phyloP scores from a whole-genome alignment of 1,140 invertebrate genomes.

The Aethina tumida region DNA sequence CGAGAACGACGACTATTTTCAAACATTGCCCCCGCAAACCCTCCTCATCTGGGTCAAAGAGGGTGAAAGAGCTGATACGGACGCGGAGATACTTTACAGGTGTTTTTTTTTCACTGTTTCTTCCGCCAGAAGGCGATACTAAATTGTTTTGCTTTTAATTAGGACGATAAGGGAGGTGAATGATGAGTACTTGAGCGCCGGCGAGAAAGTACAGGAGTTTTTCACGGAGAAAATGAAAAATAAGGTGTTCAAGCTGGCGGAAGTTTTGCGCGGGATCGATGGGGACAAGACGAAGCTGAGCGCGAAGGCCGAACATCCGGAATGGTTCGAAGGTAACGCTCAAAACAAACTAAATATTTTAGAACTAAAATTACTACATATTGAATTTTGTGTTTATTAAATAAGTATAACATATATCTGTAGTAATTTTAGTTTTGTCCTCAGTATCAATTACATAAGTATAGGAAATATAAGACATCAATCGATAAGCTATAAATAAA shows the following conservation, averaged over 20 bases:
- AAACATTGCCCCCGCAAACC: slow-evolving; percentile 59
- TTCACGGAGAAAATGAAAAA: slow-evolving; percentile 53
- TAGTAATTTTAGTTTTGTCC: too few species aligned
- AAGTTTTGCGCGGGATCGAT: slow-evolving; percentile 41
- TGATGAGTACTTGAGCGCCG: slow-evolving; percentile 51
- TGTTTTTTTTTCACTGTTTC: too few species aligned
- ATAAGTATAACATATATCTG: too few species aligned
- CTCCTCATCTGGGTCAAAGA: slow-evolving; percentile 54
- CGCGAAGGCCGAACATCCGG: slow-evolving; percentile 50
- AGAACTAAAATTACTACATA: too few species aligned
- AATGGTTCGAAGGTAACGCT: slow-evolving; percentile 58
- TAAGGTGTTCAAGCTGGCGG: slow-evolving; percentile 48
- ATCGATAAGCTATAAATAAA: too few species aligned
- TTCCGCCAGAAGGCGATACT: too few species aligned
- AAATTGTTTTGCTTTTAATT: too few species aligned
- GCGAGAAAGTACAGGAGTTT: slow-evolving; percentile 50
- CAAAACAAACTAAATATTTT: too few species aligned
- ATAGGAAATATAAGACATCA: too few species aligned
- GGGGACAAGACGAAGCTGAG: slow-evolving; percentile 45
- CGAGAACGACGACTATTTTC: slow-evolving; percentile 63
- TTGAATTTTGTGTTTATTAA: too few species aligned
- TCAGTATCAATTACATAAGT: too few species aligned
- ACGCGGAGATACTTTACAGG: slow-evolving; percentile 35
- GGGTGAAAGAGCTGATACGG: slow-evolving; percentile 32
- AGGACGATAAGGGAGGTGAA: slow-evolving; percentile 45